Base-by-base conservation (phyloP, 2,888 invertebrate genomes). In the Heliconius charithonia region DNA sequence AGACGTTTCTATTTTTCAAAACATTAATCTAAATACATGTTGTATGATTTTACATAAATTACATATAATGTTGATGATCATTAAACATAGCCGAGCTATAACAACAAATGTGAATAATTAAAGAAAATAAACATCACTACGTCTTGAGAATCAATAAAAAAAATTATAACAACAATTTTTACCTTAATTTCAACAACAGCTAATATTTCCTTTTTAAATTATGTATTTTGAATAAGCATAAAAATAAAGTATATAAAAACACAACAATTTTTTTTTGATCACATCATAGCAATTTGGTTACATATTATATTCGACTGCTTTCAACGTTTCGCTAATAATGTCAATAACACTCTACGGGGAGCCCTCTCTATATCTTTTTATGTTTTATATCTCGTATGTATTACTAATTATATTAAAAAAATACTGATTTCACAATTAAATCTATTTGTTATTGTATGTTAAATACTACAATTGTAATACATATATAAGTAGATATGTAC, bases 1-100 rank as follows among this genome's bases (percentile, higher is more conserved):
- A 80, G 75, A 82, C 81, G 79, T 81, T 80, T 81, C 75, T 80
- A 81, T 77, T 80, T 79, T 79, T 81, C 80, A 77, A 79, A 79
- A 79, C 81, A 80, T 85, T 83, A 81, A 81, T 80, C 82, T 77
- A 65, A 70, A 75, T 76, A 59, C 56, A 76, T 76, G n/a, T 72
- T 66, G 41, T 72, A 56, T 37, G 27, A 63, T 25, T 62, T 72
- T 56, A 29, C n/a, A 32, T 72, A 72, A 72, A 72, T 72, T 32
- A 59, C 56, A 72, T 32, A 56, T 2, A n/a, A 56, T 2, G 19
- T 56, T 29, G 29, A 71, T 72, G 29, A 56, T 29, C 51, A 51
- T 56, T n/a, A 22, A n/a, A 72, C 25, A n/a, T n/a, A 19, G 56
- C n/a, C 22, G 22, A 10, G 22, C 29, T 13, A 7, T 67, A 22